phyloP scores from a whole-genome alignment of 2,888 invertebrate species.

The Troides aeacus region DNA sequence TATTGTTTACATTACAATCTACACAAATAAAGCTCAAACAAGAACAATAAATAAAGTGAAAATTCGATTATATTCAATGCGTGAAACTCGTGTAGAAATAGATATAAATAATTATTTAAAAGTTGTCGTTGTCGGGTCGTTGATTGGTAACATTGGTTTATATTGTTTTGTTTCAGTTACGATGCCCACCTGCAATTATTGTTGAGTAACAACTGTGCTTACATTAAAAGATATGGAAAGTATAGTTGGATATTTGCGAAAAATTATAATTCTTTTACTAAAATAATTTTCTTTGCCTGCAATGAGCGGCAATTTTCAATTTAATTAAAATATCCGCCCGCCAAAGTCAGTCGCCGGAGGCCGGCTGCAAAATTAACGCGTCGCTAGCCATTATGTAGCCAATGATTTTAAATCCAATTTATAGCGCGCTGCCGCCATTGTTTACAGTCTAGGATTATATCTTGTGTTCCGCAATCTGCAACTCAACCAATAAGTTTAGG shows the following conservation, averaged over 20 bases:
- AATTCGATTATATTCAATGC: too few species aligned
- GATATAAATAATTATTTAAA: too few species aligned
- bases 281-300: background rate
- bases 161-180: too few species aligned
- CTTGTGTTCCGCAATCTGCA: background rate
- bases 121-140: too few species aligned
- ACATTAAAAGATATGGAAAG: background rate
- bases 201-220: background rate
- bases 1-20: too few species aligned
- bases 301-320: constrained; percentile 6
- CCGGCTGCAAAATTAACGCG: constrained; percentile 2
- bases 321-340: constrained; percentile 3
- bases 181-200: too few species aligned
- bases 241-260: background rate
- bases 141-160: too few species aligned
- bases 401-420: constrained; percentile 9
- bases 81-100: too few species aligned
- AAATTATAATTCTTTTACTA: background rate
- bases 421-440: background rate
- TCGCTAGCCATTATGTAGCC: constrained; percentile 4
- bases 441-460: background rate
- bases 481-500: background rate
- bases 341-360: constrained; percentile 1
- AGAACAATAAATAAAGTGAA: too few species aligned
- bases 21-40: too few species aligned